Conservation (phyloP, 1,140 invertebrate genomes). For the Hesperophylax magnus region DNA sequence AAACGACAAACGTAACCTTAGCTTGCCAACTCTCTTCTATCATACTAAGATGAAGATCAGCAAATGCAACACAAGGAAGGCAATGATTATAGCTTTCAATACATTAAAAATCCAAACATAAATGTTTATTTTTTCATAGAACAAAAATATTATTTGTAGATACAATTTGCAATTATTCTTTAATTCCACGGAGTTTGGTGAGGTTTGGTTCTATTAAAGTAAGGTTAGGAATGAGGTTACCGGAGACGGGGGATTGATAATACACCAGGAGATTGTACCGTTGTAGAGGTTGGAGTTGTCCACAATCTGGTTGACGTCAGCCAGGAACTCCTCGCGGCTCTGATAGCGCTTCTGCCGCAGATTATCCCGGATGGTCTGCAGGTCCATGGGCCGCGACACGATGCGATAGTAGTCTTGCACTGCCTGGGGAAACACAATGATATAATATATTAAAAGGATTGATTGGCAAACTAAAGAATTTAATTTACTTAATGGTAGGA, state of each 20-base stretch:
- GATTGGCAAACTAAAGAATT: no score
- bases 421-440: conserved; percentile 64
- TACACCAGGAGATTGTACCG: conserved; percentile 69
- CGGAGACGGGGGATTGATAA: not conserved
- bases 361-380: conserved; percentile 96
- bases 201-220: not conserved
- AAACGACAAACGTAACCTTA: no score
- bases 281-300: conserved; percentile 97
- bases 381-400: conserved; percentile 94
- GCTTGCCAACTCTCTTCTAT: no score
- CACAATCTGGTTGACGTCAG: conserved; percentile 96
- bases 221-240: not conserved
- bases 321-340: conserved; percentile 93
- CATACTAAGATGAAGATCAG: no score
- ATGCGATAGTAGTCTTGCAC: conserved; percentile 96
- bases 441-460: no score
- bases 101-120: no score
- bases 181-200: not conserved
- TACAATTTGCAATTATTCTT: not conserved
- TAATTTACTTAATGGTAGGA: no score
- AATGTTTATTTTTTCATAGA: no score
- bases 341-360: conserved; percentile 94
- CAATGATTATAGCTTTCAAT: no score
- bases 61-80: no score
- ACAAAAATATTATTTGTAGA: no score